Conservation (phyloP, 2,888 invertebrate species). For the Acleris cristana region DNA sequence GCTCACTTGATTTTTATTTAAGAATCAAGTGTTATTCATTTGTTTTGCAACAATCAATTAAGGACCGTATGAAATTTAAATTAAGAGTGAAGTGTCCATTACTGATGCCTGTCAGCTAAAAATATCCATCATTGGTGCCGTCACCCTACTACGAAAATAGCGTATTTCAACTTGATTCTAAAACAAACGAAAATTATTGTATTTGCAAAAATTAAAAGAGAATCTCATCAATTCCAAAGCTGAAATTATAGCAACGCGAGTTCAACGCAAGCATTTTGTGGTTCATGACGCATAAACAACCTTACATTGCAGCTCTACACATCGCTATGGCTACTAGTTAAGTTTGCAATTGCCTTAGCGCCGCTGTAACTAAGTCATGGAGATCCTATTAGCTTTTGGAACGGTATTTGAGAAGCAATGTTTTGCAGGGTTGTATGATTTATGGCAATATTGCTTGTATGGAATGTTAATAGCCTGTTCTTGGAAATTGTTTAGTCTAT, state of each 20-base stretch:
- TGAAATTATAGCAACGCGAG: not conserved
- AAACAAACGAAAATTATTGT: too few species aligned
- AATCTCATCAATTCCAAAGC: too few species aligned
- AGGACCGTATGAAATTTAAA: too few species aligned
- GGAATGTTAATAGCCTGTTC: conserved; percentile 6
- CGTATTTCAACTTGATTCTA: too few species aligned
- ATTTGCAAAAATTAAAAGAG: too few species aligned
- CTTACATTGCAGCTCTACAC: not conserved
- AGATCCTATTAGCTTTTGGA: not conserved
- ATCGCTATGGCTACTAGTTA: not conserved
- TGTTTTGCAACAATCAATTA: too few species aligned
- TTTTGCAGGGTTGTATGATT: conserved; percentile 1
- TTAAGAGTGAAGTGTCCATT: too few species aligned
- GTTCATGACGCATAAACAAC: not conserved
- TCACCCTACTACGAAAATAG: too few species aligned
- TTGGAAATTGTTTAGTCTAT: not conserved
- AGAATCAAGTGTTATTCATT: too few species aligned
- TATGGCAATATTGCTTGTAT: not conserved
- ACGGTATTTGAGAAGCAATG: conserved; percentile 5
- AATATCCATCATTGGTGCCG: too few species aligned
- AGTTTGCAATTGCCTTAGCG: not conserved
- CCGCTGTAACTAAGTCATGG: not conserved
- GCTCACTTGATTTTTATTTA: too few species aligned
- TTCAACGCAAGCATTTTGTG: not conserved
- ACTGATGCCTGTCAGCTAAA: too few species aligned